Percentiles rank a stretch among this genome's conserved stretches.
These are phyloP conservation scores for Campaea margaritaria DNA, from an alignment of 2,888 invertebrate species.

Conservation along the genomic window DNA sequence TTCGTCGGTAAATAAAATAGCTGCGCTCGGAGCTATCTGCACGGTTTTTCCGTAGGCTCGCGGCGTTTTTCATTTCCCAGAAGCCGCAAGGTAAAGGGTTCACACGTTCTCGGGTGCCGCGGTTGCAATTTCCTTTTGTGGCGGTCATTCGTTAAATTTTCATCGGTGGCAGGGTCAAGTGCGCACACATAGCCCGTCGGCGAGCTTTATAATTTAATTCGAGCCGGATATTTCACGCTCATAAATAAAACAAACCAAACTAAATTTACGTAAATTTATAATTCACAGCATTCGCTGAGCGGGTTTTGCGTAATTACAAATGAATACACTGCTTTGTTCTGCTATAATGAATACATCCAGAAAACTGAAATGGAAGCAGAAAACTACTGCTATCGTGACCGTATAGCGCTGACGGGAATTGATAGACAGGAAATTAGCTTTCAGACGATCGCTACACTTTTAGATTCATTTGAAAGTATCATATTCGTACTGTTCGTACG, in stretches of 20 bases:
- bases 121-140: conserved; percentile 73
- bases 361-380: not conserved
- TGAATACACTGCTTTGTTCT: conserved; percentile 44
- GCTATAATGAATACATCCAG: conserved; percentile 12
- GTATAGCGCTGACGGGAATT: conserved; percentile 10
- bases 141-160: conserved; percentile 74
- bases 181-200: conserved; percentile 48
- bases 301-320: conserved; percentile 48
- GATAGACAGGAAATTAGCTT: conserved; percentile 31
- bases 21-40: conserved; percentile 40
- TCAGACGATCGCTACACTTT: conserved; percentile 24
- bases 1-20: conserved; percentile 46
- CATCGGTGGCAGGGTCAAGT: conserved; percentile 64
- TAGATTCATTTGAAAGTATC: conserved; percentile 10
- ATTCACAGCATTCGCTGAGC: conserved; percentile 49
- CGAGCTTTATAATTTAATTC: conserved; percentile 66
- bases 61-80: conserved; percentile 54
- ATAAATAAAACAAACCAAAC: conserved; percentile 65
- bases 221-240: conserved; percentile 58
- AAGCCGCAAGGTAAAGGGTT: conserved; percentile 62
- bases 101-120: conserved; percentile 55
- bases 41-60: conserved; percentile 46
- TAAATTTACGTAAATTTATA: conserved; percentile 60
- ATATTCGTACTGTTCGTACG: conserved; percentile 6
- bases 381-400: conserved; percentile 5